Base-by-base conservation (phyloP, 2,888 invertebrate species). In the Diarsia dahlii region DNA sequence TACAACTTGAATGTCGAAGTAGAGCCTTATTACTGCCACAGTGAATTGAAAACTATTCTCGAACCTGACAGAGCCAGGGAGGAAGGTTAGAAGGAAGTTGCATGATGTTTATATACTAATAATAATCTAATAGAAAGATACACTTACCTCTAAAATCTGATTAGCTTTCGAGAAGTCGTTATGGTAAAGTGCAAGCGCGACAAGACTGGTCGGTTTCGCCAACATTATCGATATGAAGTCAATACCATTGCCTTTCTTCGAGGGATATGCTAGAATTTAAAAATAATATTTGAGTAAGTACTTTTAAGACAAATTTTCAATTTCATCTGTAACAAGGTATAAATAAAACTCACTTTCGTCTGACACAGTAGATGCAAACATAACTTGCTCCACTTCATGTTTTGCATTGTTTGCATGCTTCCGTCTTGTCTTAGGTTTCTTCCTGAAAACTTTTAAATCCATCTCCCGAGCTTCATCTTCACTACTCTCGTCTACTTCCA, bases 71-170 rank as follows among this genome's bases (percentile, higher is more conserved):
- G 18, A 46, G 15, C 34, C 46, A 46, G 18, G 13, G 1, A 58
- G 3, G 15, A 6, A 50, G 15, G 23, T 72, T 28, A 28, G 9
- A 5, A 18, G 18, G 13, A 9, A 71, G 6, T 34, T 48, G 18
- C 4, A 48, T n/a, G 39, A 60, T 71, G 8, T 3, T 5, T 71
- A 39, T 50, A 6, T n/a, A n/a, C n/a, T n/a, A n/a, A n/a, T n/a
- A n/a, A n/a, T n/a, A n/a, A n/a, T n/a, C 10, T 66, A 64, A 45
- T 62, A 13, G 2, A 52, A 15, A 45, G 8, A 18, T 13, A 34
- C 50, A 91, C 95, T 96, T 95, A 98, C 99, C 97, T 98, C 97
- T 87, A 98, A 97, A 79, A 99, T 98, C 94, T 98, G 97, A 88
- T 97, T 97, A 0, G 98, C 98, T 94, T 98, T 98, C 10, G 97